Evolutionary conservation across 2,797 vertebrate species (phyloP).

Genomic region (Setipinna tenuifilis): DNA sequence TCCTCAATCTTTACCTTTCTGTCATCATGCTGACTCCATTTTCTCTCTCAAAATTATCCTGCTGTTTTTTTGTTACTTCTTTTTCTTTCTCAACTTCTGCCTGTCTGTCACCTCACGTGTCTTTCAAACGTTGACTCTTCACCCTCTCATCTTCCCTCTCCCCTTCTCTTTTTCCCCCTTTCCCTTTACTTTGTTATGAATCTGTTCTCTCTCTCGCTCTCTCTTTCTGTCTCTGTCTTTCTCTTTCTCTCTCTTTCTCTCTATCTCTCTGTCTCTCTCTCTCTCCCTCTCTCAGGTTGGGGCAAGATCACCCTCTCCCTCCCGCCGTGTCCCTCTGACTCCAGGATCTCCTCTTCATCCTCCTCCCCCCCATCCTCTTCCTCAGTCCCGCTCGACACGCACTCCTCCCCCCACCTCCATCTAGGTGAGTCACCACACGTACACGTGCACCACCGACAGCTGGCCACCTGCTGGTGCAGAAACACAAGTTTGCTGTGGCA

Average conservation of each 20-base stretch:
- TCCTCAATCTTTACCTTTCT: too few relatives aligned
- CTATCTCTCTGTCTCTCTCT: neutral
- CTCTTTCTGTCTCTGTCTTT: neutral
- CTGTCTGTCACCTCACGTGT: neutral
- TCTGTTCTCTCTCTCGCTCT: neutral
- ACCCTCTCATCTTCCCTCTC: too few relatives aligned
- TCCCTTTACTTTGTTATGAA: too few relatives aligned
- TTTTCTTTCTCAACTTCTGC: neutral
- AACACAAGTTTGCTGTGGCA: too few relatives aligned
- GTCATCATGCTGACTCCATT: too few relatives aligned
- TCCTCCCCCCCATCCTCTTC: constrained; percentile 33
- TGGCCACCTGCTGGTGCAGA: too few relatives aligned
- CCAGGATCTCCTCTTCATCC: constrained; percentile 53
- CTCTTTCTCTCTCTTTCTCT: too few relatives aligned
- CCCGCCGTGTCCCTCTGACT: constrained; percentile 44
- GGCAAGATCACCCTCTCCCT: constrained; percentile 49
- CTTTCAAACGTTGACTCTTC: too few relatives aligned
- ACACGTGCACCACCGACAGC: too few relatives aligned
- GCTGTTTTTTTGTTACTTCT: neutral
- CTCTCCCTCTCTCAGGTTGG: constrained; percentile 36
- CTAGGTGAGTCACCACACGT: constrained; percentile 44
- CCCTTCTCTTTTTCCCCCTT: too few relatives aligned
- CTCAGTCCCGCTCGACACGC: constrained; percentile 45
- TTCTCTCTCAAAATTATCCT: neutral
- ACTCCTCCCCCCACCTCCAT: constrained; percentile 48